phyloP scores from a whole-genome alignment of 2,797 vertebrate species.

The Cynopterus sphinx region DNA sequence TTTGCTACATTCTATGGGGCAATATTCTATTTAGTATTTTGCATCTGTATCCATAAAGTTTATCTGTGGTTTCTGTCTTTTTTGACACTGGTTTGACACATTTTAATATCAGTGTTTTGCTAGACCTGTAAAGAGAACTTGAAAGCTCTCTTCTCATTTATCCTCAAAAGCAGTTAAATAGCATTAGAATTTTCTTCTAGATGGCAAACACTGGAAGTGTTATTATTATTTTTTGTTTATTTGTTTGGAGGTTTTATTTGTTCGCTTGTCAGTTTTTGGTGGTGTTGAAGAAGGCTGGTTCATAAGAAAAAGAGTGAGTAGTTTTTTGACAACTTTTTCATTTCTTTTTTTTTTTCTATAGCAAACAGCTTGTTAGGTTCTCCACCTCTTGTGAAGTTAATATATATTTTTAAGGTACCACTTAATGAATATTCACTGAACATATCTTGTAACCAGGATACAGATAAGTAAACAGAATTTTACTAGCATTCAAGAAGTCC shows the following conservation, averaged over 20 bases:
- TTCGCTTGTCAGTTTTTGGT: background rate
- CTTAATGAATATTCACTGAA: background rate
- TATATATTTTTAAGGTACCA: background rate
- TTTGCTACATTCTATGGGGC: background rate
- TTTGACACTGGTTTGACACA: background rate
- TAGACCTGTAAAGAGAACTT: background rate
- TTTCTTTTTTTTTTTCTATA: background rate
- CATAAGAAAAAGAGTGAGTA: background rate
- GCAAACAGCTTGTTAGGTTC: background rate
- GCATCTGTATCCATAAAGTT: background rate
- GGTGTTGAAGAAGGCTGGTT: background rate
- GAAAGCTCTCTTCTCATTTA: background rate
- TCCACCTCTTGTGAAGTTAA: background rate
- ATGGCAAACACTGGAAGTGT: background rate
- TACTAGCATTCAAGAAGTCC: background rate
- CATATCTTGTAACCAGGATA: background rate
- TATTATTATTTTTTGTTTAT: background rate
- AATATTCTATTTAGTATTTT: background rate
- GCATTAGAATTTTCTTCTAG: background rate
- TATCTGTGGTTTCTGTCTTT: background rate
- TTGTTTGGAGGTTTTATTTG: background rate
- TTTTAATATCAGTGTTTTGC: background rate
- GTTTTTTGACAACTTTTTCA: background rate
- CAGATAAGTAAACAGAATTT: background rate
- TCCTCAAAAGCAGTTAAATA: background rate